These are phyloP conservation scores for Coecobrya sp. DNA, from an alignment of 2,888 invertebrate species.

Conservation along the genomic window DNA sequence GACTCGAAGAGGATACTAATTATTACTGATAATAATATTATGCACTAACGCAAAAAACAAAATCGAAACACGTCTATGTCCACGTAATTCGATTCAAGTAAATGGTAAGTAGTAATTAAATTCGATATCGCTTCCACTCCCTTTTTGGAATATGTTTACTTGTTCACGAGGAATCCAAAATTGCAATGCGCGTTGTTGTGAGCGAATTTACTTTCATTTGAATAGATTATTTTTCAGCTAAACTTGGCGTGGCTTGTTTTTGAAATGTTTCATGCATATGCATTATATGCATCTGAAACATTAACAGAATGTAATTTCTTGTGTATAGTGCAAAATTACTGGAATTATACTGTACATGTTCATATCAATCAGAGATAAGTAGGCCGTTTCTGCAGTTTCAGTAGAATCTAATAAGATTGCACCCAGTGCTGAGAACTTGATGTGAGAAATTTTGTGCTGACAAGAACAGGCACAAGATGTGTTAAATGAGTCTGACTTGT, in stretches of 20 bases:
- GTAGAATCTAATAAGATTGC: conserved; percentile 10
- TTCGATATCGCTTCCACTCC: conserved; percentile 40
- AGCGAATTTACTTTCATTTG: neutral
- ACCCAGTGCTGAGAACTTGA: conserved; percentile 38
- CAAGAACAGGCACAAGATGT: conserved; percentile 17
- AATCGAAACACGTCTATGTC: neutral
- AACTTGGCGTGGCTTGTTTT: neutral
- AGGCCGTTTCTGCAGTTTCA: conserved; percentile 7
- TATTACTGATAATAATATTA: neutral
- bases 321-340: neutral
- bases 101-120: conserved; percentile 34
- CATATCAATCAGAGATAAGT: conserved; percentile 25
- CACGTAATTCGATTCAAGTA: neutral
- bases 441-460: conserved; percentile 43
- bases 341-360: neutral
- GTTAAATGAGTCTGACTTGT: conserved; percentile 22
- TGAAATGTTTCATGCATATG: too few relatives aligned
- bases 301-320: neutral
- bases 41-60: neutral
- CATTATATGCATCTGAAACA: neutral
- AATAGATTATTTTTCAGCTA: neutral
- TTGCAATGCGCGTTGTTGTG: neutral
- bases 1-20: neutral
- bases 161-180: neutral
- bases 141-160: neutral